phyloP scores from a whole-genome alignment of 2,797 vertebrate genomes.

The Chelon auratus region DNA sequence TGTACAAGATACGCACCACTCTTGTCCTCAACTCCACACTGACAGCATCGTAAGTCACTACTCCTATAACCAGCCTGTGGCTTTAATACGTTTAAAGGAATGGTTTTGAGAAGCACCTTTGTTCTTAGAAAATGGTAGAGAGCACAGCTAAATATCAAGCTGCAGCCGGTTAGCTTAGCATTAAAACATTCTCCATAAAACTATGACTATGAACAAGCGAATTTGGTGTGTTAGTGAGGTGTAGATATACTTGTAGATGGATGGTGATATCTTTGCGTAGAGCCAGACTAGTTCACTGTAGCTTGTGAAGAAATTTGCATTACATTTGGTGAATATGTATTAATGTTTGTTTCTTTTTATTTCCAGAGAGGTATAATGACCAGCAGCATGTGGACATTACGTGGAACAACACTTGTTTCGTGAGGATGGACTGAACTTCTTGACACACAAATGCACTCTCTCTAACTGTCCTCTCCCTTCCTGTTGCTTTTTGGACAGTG shows the following conservation, averaged over 20 bases:
- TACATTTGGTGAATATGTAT: not conserved
- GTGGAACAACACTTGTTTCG: conserved; percentile 61
- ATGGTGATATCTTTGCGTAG: not conserved
- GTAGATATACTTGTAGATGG: too few species aligned
- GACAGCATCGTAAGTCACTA: conserved; percentile 92
- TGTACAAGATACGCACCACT: conserved; percentile 93
- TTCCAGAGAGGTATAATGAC: conserved; percentile 82
- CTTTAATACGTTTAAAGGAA: not conserved
- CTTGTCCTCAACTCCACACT: conserved; percentile 97
- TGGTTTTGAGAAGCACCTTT: too few species aligned
- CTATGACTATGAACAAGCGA: not conserved
- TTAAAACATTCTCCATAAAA: not conserved
- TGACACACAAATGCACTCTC: conserved; percentile 79
- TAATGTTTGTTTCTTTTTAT: not conserved
- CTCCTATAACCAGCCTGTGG: not conserved
- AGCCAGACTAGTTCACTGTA: not conserved
- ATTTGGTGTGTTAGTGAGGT: not conserved
- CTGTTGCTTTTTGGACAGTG: conserved; percentile 55
- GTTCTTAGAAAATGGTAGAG: not conserved
- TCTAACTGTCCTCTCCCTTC: conserved; percentile 65
- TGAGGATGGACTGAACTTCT: conserved; percentile 68
- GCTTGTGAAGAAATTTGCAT: not conserved
- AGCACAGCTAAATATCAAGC: not conserved
- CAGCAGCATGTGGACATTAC: conserved; percentile 17
- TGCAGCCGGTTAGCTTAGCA: not conserved